Percentiles rank a stretch among this genome's conserved stretches.
Evolutionary conservation across 2,888 invertebrate species (phyloP).

Genomic region (Galeruca laticollis): DNA sequence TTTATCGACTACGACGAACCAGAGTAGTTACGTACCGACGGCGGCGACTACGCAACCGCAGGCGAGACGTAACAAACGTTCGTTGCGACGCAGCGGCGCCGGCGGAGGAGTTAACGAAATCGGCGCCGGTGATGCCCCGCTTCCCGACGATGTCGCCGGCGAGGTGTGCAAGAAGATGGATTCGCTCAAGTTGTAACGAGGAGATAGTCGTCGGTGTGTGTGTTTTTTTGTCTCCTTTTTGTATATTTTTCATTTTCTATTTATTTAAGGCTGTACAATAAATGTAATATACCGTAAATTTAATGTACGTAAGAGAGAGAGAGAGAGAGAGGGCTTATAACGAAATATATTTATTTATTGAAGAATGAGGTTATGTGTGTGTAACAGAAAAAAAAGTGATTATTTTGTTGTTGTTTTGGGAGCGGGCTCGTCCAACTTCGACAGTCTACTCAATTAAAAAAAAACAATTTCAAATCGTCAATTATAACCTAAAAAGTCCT

Average conservation of each 20-base stretch:
- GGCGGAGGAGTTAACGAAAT: conserved; percentile 57
- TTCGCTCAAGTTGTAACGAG: conserved; percentile 56
- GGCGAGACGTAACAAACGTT: conserved; percentile 44
- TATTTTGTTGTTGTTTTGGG: conserved; percentile 25
- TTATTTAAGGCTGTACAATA: conserved; percentile 51
- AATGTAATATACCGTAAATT: conserved; percentile 48
- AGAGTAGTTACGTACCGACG: conserved; percentile 40
- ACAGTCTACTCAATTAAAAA: not conserved
- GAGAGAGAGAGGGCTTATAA: conserved; percentile 37
- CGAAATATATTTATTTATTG: conserved; percentile 48
- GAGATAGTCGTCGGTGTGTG: not conserved
- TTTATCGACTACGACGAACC: conserved; percentile 43
- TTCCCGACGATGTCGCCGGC: conserved; percentile 55
- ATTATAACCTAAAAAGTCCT: not conserved
- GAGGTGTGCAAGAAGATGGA: conserved; percentile 63
- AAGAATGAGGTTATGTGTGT: conserved; percentile 29
- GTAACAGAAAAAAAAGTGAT: conserved; percentile 8
- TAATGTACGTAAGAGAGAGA: conserved; percentile 44
- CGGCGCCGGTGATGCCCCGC: conserved; percentile 65
- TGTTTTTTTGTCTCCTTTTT: conserved; percentile 28
- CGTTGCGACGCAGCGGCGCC: conserved; percentile 38
- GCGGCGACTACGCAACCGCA: conserved; percentile 34
- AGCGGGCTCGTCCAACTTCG: conserved; percentile 24
- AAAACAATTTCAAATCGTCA: not conserved
- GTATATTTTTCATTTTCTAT: conserved; percentile 44